Base-by-base conservation (phyloP, 2,113 vertebrate genomes). In the Halichoerus grypus region DNA sequence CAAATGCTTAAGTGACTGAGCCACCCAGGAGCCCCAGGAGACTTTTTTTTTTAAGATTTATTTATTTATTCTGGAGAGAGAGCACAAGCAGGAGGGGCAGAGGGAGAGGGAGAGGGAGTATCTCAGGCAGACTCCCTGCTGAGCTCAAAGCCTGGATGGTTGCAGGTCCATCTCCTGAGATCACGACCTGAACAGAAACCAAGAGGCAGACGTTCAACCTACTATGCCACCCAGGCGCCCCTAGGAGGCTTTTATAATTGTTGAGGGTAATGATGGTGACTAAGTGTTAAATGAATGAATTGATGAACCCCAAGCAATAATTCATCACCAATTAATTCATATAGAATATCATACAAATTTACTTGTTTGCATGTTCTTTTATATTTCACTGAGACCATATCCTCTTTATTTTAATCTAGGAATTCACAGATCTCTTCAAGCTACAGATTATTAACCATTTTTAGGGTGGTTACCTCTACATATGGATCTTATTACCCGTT, bases 381-480 rank as follows among this genome's bases (percentile, higher is more conserved):
- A 71, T 89, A 76, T 83, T 82, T 90, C 16, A 33, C n/a, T 82
- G 31, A 95, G 42, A 88, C 31, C 18, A 12, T 63, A 51, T 33
- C 16, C 59, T 97, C 24, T 95, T 77, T 46, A 72, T 18, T 89
- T 86, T 57, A 72, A 83, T 79, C 51, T 94, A 82, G 76, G 51
- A 87, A 88, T 51, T 88, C 11, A 71, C n/a, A 82, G 31, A 57
- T 90, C 14, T 85, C 39, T 69, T 93, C 21, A 91, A 88, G 16
- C 36, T 88, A n/a, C 26, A 92, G 77, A 89, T 67, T 94, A 85
- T 51, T 72, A 88, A 76, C 42, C 18, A 71, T 89, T 95, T 97
- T 91, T 81, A 95, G 33, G 22, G 31, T 85, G 28, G 53, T 95
- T 84, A 72, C n/a, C 4, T 42, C 63, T 80, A 36, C 26, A 81